A percentile compares a stretch with the other conserved stretches of the same genome.
phyloP scores from a whole-genome alignment of 2,113 vertebrate species.

The Phrynosoma blainvillii region DNA sequence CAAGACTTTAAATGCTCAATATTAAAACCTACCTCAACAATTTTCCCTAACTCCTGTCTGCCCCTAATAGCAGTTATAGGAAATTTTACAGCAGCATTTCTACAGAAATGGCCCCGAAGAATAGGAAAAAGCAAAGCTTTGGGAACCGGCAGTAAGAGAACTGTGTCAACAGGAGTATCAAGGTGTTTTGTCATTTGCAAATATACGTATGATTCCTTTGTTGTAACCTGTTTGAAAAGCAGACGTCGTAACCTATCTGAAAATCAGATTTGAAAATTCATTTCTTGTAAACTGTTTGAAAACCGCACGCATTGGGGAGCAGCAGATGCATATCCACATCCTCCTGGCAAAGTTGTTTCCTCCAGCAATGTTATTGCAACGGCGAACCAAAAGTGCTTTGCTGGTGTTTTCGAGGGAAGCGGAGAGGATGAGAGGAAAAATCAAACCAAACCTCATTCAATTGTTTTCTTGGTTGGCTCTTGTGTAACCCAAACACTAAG shows the following conservation, averaged over 20 bases:
- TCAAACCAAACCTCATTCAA: neutral
- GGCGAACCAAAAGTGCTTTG: neutral
- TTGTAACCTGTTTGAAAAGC: too few species aligned
- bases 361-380: neutral
- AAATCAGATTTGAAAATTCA: neutral
- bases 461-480: fast-evolving
- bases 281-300: too few species aligned
- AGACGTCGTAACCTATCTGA: too few species aligned
- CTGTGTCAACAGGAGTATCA: neutral
- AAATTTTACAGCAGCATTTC: too few species aligned
- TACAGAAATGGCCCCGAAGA: neutral
- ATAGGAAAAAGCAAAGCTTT: neutral
- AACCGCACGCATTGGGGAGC: neutral
- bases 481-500: neutral
- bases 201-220: too few species aligned
- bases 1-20: neutral
- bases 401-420: neutral
- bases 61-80: too few species aligned
- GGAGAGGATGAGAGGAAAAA: fast-evolving
- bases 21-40: too few species aligned
- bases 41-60: neutral
- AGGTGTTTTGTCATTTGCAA: neutral
- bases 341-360: slow-evolving; percentile 17
- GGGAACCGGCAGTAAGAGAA: neutral
- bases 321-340: neutral